These are phyloP conservation scores for Antitype chi DNA, from an alignment of 2,888 invertebrate genomes.

Conservation along the genomic window DNA sequence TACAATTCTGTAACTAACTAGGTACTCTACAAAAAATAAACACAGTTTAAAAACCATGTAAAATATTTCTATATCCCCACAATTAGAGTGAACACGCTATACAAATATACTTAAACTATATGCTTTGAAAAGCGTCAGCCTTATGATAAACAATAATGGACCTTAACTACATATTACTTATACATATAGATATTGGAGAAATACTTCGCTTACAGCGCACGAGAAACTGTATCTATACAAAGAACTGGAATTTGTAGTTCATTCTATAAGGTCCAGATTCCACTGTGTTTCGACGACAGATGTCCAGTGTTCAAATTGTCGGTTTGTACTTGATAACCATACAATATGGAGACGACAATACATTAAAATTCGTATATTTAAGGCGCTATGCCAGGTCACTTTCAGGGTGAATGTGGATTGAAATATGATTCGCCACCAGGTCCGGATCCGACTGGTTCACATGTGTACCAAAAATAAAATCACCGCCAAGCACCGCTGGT, in stretches of 20 bases:
- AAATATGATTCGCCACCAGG: no score
- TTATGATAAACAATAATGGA: constrained; percentile 76
- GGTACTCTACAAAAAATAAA: not conserved
- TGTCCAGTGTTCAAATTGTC: no score
- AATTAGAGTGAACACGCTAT: constrained; percentile 38
- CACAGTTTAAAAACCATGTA: not conserved
- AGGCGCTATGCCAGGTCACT: no score
- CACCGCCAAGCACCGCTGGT: no score
- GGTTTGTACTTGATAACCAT: no score
- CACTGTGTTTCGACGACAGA: no score
- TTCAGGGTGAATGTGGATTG: no score
- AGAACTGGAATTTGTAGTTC: not conserved
- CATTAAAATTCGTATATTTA: no score
- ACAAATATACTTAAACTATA: constrained; percentile 70
- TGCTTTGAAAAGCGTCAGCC: constrained; percentile 80
- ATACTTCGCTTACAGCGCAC: constrained; percentile 38
- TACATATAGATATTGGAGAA: constrained; percentile 62
- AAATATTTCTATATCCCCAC: constrained; percentile 53
- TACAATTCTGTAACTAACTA: not conserved
- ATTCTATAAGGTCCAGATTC: not conserved
- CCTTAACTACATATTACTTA: constrained; percentile 67
- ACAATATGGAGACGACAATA: no score
- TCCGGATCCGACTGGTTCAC: no score
- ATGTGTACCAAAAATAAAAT: no score
- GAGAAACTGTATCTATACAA: constrained; percentile 16